Base-by-base conservation (phyloP, 2,888 invertebrate genomes). In the Sialis fuliginosa region DNA sequence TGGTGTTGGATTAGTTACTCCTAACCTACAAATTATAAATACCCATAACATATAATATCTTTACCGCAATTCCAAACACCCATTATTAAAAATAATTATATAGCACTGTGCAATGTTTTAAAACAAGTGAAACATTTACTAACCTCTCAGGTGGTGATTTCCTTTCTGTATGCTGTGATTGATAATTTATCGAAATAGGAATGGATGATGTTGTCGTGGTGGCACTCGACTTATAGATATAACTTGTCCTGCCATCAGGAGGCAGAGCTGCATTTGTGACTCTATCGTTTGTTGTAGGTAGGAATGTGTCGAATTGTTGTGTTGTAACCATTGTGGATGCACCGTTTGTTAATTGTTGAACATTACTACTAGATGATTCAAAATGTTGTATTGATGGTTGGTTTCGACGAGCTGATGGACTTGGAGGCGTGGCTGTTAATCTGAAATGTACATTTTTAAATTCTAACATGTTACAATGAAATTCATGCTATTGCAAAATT, bases 71-170 rank as follows among this genome's bases (percentile, higher is more conserved):
- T 22, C 22, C 2, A 22, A 22, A 22, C 4, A 22, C 34, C 22
- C 2, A 2, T 4, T 22, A 49, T 52, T 4, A 22, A 4, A 22
- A 22, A 22, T 22, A 22, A 22, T 22, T 22, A 4, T 22, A 22
- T 22, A 22, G 22, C 22, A 22, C 22, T 22, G 22, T 22, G 22
- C 22, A 22, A 4, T 52, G 32, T 33, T 44, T 41, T 47, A 40
- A 35, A 13, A 45, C 42, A 31, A 40, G 46, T 48, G 44, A 40
- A 10, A 31, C 31, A 42, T 35, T 39, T 32, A 37, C 12, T 32
- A 12, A 48, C 55, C 57, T 55, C 56, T 58, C 55, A 59, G 51
- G 47, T 53, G 53, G 35, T 52, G 42, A 42, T 31, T 40, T 46
- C 39, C 40, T 46, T 39, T 40, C 33, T 32, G 40, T 33, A 33